Evolutionary conservation across 2,113 vertebrate genomes (phyloP), one percentile per base, ranked within the genome.

Genomic region (Stigmatopora argus): DNA sequence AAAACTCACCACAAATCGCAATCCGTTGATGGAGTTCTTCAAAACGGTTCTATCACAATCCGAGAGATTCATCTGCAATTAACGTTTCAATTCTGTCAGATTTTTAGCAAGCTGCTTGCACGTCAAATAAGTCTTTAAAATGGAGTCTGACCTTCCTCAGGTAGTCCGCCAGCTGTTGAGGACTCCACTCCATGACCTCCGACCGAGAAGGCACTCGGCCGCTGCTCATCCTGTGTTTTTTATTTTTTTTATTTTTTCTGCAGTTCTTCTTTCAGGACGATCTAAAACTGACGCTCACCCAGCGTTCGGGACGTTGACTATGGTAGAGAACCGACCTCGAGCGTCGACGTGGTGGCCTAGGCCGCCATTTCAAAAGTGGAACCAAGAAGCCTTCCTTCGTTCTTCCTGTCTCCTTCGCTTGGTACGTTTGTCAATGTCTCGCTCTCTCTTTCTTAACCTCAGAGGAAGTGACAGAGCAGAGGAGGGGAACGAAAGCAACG

Each of bases 1-100:
- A 10, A 21, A 65, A 82, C 96, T 94, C 87, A 98, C 96, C 93
- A 98, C 80, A 77, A 98, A 98, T 65, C 95, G 90, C 38, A 89
- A 86, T 3, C 96, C 96, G 1, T 72, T 92, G 47, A 98, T 98
- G 65, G 79, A 87, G 77, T 91, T 52, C 72, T 93, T 95, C 77
- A 84, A 74, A 47, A 96, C 92, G 0, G 92, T 89, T 80, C 94
- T 96, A 61, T 98, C 95, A 74, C 95, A 96, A 67, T 95, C 95
- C 8, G 87, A 88, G 53, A 94, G 90, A 57, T 88, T 92, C 56
- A 92, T 82, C 95, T 98, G 84, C 4, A 70, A 70, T 11, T 62
- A 9, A 73, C 17, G 57, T 12, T 15, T 10, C 38, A 4, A 41
- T 41, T 41, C 38, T 8, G 38, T 41, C 38, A 8, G 6, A 8